Evolutionary conservation across 2,888 invertebrate genomes (phyloP), one percentile per base, ranked within the genome.

Genomic region (Orchesellides sinensis): DNA sequence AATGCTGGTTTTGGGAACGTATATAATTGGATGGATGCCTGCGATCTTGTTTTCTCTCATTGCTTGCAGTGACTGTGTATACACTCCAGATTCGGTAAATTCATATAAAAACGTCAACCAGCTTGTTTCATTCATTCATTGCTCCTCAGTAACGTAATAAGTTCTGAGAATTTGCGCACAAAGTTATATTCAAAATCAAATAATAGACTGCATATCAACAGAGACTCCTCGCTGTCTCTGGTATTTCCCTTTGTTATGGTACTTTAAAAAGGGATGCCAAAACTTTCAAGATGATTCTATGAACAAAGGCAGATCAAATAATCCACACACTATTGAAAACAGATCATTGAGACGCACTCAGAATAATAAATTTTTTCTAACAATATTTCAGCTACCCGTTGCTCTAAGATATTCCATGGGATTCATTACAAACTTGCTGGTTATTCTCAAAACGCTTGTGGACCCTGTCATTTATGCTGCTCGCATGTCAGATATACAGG

Each of bases 381-480:
- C n/a, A n/a, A 56, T 27, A 10, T 56, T 21, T 87, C 88, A 68
- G 89, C 89, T 52, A 0, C 88, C 88, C 0, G 87, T 86, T 1
- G 83, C 89, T 32, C 63, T 89, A 6, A 85, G 88, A 23, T 56
- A 79, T 17, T 80, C 87, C 0, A 27, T 86, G 29, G 89, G 89
- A 84, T 89, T 90, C 68, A 86, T 90, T 25, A 90, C 90, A 69
- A 93, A 93, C 89, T 90, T 91, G 17, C 90, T 93, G 69, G 90
- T 93, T 54, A 92, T 94, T 63, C 89, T 93, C 84, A 94, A 94
- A 89, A 92, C 93, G 32, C 89, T 93, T 70, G 91, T 92, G 47
- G 93, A 94, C 89, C 93, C 93, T 0, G 92, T 93, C 84, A 93
- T 94, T 70, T 94, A 94, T 89, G 93, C 93, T 8, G 92, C 92